phyloP scores from a whole-genome alignment of 1,140 invertebrate genomes.

The Drosophila seguyi region DNA sequence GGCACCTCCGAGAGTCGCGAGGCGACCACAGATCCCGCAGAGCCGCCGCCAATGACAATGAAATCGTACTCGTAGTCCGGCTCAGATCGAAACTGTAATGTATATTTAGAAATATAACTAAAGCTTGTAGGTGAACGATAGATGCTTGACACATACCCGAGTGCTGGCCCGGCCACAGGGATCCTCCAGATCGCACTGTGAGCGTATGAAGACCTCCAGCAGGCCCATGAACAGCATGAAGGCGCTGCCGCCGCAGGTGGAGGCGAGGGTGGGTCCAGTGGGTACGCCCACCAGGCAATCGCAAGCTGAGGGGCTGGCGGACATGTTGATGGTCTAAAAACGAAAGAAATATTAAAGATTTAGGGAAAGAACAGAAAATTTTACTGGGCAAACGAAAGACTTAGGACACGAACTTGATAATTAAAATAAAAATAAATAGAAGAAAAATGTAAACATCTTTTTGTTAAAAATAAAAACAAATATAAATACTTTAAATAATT shows the following conservation, averaged over 20 bases:
- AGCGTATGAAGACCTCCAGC: slow-evolving; percentile 92
- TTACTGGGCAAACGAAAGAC: slow-evolving; percentile 36
- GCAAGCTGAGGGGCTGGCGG: slow-evolving; percentile 86
- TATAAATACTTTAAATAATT: background rate
- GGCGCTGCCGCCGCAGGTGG: slow-evolving; percentile 91
- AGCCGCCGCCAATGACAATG: slow-evolving; percentile 95
- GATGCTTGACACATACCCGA: slow-evolving; percentile 60
- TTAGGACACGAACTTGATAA: slow-evolving; percentile 50
- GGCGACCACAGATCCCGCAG: slow-evolving; percentile 93
- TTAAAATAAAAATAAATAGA: background rate
- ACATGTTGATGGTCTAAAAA: slow-evolving; percentile 49
- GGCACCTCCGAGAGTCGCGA: slow-evolving; percentile 92
- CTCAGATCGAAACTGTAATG: slow-evolving; percentile 86
- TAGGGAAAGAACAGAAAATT: background rate
- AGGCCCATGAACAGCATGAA: slow-evolving; percentile 95
- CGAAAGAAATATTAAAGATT: background rate
- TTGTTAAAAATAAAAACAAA: background rate
- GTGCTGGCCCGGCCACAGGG: slow-evolving; percentile 90
- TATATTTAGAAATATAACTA: background rate
- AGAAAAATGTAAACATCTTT: background rate
- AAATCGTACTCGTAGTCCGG: slow-evolving; percentile 92
- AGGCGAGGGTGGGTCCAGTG: slow-evolving; percentile 91
- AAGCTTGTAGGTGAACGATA: background rate
- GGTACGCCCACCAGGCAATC: slow-evolving; percentile 91
- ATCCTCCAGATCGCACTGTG: slow-evolving; percentile 93